These are phyloP conservation scores for Cataglyphis albicans DNA, from an alignment of 2,888 invertebrate genomes.

Conservation along the genomic window DNA sequence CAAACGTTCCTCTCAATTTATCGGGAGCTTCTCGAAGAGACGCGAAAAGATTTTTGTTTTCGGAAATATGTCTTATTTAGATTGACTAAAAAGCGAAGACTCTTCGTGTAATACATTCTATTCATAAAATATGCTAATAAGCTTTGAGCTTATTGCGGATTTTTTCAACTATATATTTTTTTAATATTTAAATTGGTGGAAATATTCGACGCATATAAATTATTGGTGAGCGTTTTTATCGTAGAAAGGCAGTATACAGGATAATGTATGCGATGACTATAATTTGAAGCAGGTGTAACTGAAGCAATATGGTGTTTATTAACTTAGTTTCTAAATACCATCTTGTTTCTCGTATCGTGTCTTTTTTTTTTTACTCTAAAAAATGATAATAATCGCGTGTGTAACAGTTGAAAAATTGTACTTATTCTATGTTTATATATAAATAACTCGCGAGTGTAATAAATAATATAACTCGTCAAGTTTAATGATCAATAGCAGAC, in stretches of 20 bases:
- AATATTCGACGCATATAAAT: neutral
- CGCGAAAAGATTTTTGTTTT: neutral
- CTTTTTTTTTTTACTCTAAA: neutral
- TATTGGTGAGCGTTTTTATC: neutral
- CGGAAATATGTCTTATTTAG: neutral
- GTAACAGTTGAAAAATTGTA: constrained; percentile 5
- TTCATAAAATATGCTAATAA: neutral
- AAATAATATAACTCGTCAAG: neutral
- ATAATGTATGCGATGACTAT: neutral
- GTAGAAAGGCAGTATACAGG: neutral
- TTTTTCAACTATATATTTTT: neutral
- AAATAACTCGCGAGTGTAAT: neutral
- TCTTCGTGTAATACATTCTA: neutral
- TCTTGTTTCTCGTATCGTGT: neutral
- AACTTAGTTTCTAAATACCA: constrained; percentile 14
- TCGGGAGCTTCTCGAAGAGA: constrained; percentile 13
- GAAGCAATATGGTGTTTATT: neutral
- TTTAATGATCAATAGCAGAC: constrained; percentile 35
- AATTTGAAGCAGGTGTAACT: constrained; percentile 13
- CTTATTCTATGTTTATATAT: constrained; percentile 24
- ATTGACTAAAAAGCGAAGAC: neutral
- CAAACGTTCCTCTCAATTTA: constrained; percentile 3
- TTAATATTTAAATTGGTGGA: neutral
- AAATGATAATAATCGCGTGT: constrained; percentile 2
- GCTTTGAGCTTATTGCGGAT: neutral